These are phyloP conservation scores for Osmoderma eremita DNA, from an alignment of 2,888 invertebrate genomes.

Conservation along the genomic window DNA sequence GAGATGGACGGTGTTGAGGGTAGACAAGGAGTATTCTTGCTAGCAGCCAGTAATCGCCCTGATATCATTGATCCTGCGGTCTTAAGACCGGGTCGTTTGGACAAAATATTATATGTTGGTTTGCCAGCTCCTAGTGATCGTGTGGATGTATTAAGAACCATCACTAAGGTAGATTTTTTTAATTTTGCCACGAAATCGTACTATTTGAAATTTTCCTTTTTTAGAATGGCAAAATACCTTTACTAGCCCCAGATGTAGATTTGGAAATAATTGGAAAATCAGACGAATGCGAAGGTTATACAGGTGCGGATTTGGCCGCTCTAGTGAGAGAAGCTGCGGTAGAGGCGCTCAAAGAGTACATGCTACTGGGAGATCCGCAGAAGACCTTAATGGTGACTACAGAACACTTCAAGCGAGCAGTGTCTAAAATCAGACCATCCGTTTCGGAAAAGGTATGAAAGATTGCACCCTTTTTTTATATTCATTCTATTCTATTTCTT, in stretches of 20 bases:
- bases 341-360: constrained; percentile 80
- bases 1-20: constrained; percentile 98
- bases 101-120: constrained; percentile 90
- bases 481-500: no score
- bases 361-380: constrained; percentile 66
- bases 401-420: constrained; percentile 81
- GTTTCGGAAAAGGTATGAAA: constrained; percentile 75
- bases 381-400: constrained; percentile 69
- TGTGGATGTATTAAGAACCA: constrained; percentile 85
- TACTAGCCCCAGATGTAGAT: constrained; percentile 79
- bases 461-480: no score
- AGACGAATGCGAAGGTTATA: constrained; percentile 78
- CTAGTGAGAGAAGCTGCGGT: constrained; percentile 89
- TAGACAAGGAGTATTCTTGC: constrained; percentile 90
- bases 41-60: constrained; percentile 96
- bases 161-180: constrained; percentile 77
- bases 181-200: no score
- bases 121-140: constrained; percentile 84
- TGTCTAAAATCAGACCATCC: constrained; percentile 86
- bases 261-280: constrained; percentile 76
- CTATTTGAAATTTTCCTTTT: neutral
- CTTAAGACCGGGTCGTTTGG: constrained; percentile 86
- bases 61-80: constrained; percentile 98
- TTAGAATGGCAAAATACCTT: constrained; percentile 83
- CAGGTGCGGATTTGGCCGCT: constrained; percentile 94